These are phyloP conservation scores for Sipha maydis DNA, from an alignment of 2,888 invertebrate species.

Conservation along the genomic window DNA sequence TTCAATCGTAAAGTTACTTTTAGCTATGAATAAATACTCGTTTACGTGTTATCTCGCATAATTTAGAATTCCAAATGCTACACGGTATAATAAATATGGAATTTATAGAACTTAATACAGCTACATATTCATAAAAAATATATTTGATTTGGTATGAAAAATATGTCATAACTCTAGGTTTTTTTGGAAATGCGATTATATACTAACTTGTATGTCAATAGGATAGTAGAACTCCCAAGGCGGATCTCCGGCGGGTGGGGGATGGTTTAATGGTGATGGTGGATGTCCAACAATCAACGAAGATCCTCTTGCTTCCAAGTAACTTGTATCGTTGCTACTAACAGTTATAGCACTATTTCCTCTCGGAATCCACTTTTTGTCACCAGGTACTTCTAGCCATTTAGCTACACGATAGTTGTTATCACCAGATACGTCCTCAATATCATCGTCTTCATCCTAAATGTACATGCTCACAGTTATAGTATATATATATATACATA, in stretches of 20 bases:
- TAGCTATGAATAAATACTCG: neutral
- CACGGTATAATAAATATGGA: neutral
- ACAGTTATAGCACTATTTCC: slow-evolving; percentile 73
- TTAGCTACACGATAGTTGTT: slow-evolving; percentile 55
- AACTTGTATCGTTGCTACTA: slow-evolving; percentile 86
- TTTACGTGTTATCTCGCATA: neutral
- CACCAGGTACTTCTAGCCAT: slow-evolving; percentile 61
- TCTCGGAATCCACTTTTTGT: slow-evolving; percentile 43
- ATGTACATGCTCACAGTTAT: neutral
- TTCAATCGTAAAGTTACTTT: neutral
- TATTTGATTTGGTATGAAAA: neutral
- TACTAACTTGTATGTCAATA: slow-evolving; percentile 72
- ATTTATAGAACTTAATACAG: neutral
- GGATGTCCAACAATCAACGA: slow-evolving; percentile 81
- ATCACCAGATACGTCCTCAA: slow-evolving; percentile 59
- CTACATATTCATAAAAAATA: neutral
- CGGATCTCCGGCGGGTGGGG: slow-evolving; percentile 59
- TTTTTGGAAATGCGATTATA: slow-evolving; percentile 21
- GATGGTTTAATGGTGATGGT: slow-evolving; percentile 68
- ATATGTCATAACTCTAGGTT: neutral
- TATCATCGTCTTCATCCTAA: slow-evolving; percentile 63
- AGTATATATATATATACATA: neutral
- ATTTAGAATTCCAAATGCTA: neutral
- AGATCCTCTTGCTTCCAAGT: slow-evolving; percentile 83
- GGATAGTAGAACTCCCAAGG: slow-evolving; percentile 73